Evolutionary conservation across 2,797 vertebrate species (phyloP).

Genomic region (Tapera naevia): DNA sequence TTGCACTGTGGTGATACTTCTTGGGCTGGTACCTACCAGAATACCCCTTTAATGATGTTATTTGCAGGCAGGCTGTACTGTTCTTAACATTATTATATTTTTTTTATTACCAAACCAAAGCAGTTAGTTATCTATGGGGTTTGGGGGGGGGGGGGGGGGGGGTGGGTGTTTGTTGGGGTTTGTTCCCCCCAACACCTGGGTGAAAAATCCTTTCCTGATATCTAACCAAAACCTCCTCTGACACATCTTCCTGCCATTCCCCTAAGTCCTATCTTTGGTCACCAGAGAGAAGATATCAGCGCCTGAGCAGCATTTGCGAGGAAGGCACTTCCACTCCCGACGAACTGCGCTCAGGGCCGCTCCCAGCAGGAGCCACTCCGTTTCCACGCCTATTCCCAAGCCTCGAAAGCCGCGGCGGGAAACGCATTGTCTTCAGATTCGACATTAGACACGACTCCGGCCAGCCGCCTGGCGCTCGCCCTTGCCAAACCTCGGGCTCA

Average conservation of each 20-base stretch:
- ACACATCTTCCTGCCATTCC: too few relatives aligned
- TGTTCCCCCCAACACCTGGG: too few relatives aligned
- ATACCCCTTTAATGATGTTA: background rate
- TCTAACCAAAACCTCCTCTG: too few relatives aligned
- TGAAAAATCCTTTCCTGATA: too few relatives aligned
- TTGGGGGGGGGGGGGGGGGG: too few relatives aligned
- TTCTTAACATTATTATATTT: background rate
- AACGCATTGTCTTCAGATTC: background rate
- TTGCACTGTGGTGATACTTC: fast-evolving
- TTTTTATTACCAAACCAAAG: background rate
- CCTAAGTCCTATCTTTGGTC: too few relatives aligned
- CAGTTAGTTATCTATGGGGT: too few relatives aligned
- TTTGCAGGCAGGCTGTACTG: background rate
- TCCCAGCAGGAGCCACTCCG: too few relatives aligned
- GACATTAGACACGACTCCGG: background rate
- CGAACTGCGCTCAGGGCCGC: fast-evolving
- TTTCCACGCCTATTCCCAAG: fast-evolving
- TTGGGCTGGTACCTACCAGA: background rate
- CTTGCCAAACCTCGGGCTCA: fast-evolving
- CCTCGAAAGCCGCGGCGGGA: background rate
- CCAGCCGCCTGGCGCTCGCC: background rate
- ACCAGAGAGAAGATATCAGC: too few relatives aligned
- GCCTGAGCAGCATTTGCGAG: too few relatives aligned
- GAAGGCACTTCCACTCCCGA: fast-evolving
- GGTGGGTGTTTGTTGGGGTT: too few relatives aligned